Base-by-base conservation (phyloP, 2,797 vertebrate species). In the Siniperca scherzeri region DNA sequence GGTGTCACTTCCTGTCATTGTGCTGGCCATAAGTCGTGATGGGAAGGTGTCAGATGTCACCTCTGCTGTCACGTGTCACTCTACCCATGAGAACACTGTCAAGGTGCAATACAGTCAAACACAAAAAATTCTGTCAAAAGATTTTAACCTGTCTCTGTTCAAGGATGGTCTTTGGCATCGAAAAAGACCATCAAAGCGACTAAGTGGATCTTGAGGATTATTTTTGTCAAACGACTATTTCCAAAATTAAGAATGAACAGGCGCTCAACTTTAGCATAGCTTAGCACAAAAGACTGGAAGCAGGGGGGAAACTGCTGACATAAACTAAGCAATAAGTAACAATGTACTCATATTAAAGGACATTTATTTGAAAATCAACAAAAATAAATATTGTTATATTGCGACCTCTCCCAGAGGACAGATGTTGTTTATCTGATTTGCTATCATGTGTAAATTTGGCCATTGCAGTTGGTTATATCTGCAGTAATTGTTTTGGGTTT, bases 41-140 rank as follows among this genome's bases (percentile, higher is more conserved):
- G 94, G 93, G 48, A 94, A 88, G 70, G 84, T 94, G 75, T 93
- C 89, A 3, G 95, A 96, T 30, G 91, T 96, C 79, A 96, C 96
- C 11, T 80, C 93, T 27, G 94, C 94, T 1, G 94, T 95, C 64
- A 94, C 80, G 7, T 96, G 96, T 59, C 92, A 70, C 53, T 96
- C 95, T 1, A 74, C 86, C 65, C 94, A 93, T 12, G 90, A 95
- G 83, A 85, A 95, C 38, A 94, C 94, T 5, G 30, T 95, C 66
- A 96, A 96, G 93, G 94, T 95, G 82, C 3, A 52, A 59, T 8
- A 21, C 16, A 70, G 16, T 42, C 17, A 70, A 22, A 25, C 62
- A 77, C 56, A 62, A 33, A 70, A 46, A 53, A n/a, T 33, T 55
- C 13, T 38, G 13, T 70, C 16, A 12, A 64, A 52, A 62, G 27